Conservation (phyloP, 2,797 vertebrate species). For the Anisognathus igniventris region DNA sequence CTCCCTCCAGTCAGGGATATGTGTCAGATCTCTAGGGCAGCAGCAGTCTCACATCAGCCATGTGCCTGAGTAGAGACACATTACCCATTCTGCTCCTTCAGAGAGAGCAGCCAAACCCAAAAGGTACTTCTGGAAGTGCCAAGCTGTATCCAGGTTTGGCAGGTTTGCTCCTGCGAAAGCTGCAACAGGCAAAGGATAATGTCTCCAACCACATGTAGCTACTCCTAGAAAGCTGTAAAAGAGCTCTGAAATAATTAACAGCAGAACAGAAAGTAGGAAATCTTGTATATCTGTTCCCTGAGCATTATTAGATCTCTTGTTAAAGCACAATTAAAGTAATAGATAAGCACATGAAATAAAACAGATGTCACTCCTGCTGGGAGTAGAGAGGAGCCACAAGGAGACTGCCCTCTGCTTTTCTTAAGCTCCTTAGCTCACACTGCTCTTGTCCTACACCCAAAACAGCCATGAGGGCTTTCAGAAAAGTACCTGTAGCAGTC, state of each 20-base stretch:
- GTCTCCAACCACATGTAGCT: neutral
- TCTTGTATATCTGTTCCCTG: neutral
- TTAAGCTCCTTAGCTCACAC: neutral
- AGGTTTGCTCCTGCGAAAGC: neutral
- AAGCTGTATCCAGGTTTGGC: neutral
- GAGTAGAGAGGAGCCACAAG: neutral
- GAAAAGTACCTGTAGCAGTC: neutral
- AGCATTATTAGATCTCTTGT: neutral
- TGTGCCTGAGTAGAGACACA: neutral
- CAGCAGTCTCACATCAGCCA: neutral
- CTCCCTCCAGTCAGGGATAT: neutral
- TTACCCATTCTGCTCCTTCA: neutral
- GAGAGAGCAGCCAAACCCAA: neutral
- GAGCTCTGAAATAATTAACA: neutral
- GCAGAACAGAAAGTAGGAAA: neutral
- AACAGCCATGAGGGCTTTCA: neutral
- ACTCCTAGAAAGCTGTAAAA: neutral
- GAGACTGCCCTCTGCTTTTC: neutral
- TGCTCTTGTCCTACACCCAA: neutral
- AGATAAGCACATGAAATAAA: neutral
- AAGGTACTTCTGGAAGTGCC: neutral
- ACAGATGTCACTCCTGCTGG: neutral
- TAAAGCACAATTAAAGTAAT: constrained; percentile 4
- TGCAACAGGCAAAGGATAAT: neutral
- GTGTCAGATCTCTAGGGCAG: neutral